Percentiles rank a stretch among this genome's conserved stretches.
These are phyloP conservation scores for Cybosia mesomella DNA, from an alignment of 2,888 invertebrate species.

Conservation along the genomic window DNA sequence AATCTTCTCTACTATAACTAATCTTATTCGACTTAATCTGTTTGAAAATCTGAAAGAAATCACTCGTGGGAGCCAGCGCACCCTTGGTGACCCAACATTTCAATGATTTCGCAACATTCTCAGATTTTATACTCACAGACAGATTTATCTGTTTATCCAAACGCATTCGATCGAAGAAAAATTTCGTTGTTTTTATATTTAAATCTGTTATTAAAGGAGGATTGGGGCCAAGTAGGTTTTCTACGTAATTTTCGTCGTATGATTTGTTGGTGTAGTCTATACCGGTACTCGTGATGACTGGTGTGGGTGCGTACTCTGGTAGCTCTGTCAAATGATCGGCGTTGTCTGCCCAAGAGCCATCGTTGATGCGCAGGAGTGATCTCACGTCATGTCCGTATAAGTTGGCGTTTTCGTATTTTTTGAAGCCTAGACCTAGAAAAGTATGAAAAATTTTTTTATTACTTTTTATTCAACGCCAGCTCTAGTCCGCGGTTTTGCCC, in stretches of 20 bases:
- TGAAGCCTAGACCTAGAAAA: constrained; percentile 72
- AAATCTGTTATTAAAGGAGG: constrained; percentile 71
- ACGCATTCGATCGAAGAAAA: constrained; percentile 60
- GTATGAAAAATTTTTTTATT: neutral
- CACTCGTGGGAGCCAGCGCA: constrained; percentile 65
- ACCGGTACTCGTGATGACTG: constrained; percentile 60
- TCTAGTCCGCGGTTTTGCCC: too few relatives aligned
- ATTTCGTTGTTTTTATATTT: constrained; percentile 54
- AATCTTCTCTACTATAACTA: constrained; percentile 50
- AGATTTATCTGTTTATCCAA: constrained; percentile 67
- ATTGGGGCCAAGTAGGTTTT: constrained; percentile 67
- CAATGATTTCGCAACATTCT: constrained; percentile 64
- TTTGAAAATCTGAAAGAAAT: constrained; percentile 68
- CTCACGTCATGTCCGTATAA: constrained; percentile 68
- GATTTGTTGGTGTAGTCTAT: constrained; percentile 72
- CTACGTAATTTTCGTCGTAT: constrained; percentile 66
- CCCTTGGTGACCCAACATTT: constrained; percentile 64
- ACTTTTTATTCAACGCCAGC: too few relatives aligned
- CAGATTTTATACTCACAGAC: constrained; percentile 60
- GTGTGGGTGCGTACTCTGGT: constrained; percentile 65
- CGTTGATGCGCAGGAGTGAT: constrained; percentile 69
- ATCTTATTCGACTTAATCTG: constrained; percentile 68
- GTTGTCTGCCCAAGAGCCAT: constrained; percentile 54
- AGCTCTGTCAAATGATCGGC: constrained; percentile 57
- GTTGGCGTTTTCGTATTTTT: constrained; percentile 58